A percentile compares a stretch with the other conserved stretches of the same genome.
Evolutionary conservation across 2,888 invertebrate genomes (phyloP).

Genomic region (Noctua comes): DNA sequence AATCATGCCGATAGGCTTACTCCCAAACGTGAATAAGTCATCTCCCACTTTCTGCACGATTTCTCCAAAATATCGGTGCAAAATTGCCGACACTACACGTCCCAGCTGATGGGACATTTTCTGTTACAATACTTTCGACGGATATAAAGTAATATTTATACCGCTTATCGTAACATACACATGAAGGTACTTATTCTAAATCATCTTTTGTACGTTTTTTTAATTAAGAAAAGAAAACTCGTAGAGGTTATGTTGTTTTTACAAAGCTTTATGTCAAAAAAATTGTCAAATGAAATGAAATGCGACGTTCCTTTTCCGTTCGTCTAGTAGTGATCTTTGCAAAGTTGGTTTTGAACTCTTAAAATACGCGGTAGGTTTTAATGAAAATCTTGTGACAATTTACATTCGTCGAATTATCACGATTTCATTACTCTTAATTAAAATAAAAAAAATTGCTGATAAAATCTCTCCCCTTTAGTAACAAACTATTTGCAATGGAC

Average conservation of each 20-base stretch:
- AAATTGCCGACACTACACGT: conserved; percentile 93
- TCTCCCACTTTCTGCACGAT: conserved; percentile 93
- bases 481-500: too few species aligned
- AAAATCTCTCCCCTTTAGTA: too few species aligned
- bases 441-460: too few species aligned
- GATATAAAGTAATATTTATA: not conserved
- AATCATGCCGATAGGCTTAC: conserved; percentile 92
- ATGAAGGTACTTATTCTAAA: not conserved
- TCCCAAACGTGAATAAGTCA: conserved; percentile 92
- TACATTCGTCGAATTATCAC: not conserved
- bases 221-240: not conserved
- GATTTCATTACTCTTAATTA: too few species aligned
- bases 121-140: not conserved
- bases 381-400: too few species aligned
- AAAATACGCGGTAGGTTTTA: too few species aligned
- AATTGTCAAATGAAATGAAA: too few species aligned
- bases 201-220: not conserved
- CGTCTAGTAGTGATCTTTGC: not conserved
- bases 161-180: not conserved
- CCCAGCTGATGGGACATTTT: conserved; percentile 93
- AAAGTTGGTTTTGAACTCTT: too few species aligned
- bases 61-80: conserved; percentile 95
- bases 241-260: conserved; percentile 43
- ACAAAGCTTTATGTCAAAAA: conserved; percentile 29
- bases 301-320: conserved; percentile 1